Percentiles rank a stretch among this genome's conserved stretches.
These are phyloP conservation scores for Lasioglossum zephyrum DNA, from an alignment of 2,888 invertebrate species.

Conservation along the genomic window DNA sequence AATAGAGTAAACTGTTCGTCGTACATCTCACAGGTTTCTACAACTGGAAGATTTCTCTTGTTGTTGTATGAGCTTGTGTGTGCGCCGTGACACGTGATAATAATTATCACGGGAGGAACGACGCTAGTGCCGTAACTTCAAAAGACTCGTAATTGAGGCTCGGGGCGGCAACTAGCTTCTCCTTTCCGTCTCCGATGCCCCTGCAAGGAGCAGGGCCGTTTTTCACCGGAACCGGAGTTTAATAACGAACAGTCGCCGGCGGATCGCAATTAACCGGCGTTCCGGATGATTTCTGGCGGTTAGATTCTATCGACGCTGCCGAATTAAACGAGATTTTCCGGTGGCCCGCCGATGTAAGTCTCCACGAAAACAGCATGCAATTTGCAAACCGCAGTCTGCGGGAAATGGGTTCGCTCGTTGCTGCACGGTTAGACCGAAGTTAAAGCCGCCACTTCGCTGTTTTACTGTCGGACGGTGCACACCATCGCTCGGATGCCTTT, in stretches of 20 bases:
- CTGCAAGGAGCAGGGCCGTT: constrained; percentile 37
- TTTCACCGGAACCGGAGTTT: constrained; percentile 14
- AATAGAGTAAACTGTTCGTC: neutral
- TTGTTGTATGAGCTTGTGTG: constrained; percentile 9
- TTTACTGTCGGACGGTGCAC: constrained; percentile 12
- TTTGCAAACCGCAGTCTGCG: constrained; percentile 57
- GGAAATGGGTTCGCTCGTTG: constrained; percentile 35
- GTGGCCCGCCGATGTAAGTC: constrained; percentile 69
- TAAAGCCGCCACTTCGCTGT: constrained; percentile 14
- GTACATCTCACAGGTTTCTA: neutral
- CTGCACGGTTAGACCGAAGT: constrained; percentile 3
- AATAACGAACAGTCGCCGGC: constrained; percentile 76
- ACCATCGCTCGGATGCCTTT: neutral
- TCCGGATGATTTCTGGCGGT: constrained; percentile 30
- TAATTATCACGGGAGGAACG: constrained; percentile 68
- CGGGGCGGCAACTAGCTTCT: constrained; percentile 73
- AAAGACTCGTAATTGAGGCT: constrained; percentile 80
- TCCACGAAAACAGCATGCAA: constrained; percentile 51
- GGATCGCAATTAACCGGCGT: constrained; percentile 71
- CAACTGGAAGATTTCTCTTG: neutral
- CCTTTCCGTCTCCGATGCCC: neutral
- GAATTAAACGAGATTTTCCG: constrained; percentile 77
- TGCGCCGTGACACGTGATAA: constrained; percentile 62
- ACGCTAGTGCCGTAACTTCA: constrained; percentile 65
- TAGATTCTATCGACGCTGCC: constrained; percentile 70